Base-by-base conservation (phyloP, 2,113 vertebrate genomes). In the Hipposideros armiger region DNA sequence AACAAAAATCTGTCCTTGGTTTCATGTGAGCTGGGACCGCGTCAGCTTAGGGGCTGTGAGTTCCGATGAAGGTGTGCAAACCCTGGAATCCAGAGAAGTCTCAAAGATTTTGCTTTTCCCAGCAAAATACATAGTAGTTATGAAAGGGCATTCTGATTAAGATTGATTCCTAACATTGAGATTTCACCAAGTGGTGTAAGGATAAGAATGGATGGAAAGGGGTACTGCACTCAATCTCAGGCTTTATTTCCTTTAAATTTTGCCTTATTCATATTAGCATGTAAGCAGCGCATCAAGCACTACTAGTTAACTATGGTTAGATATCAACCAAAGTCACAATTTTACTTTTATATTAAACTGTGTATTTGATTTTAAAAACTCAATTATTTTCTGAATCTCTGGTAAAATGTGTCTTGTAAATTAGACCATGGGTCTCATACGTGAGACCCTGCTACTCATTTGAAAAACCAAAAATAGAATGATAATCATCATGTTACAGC, bases 141-240 rank as follows among this genome's bases (percentile, higher is more conserved):
- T n/a, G 50, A 89, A 82, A 95, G n/a, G 83, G 73, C 70, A 73
- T 86, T 93, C 36, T 56, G 47, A 40, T 94, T 66, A 87, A 85
- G 40, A 84, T 1, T 7, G 19, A 84, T 45, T 83, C 58, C 67
- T 70, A 58, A 90, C 70, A 88, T 2, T 50, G n/a, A 30, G 42
- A 42, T 77, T 72, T 92, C 14, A 50, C 47, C 76, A 81, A 94
- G 7, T 73, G 69, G 42, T 67, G 77, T 69, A 66, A 50, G 36
- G 32, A 50, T 87, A 94, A 77, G 26, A 78, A 54, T 47, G 69
- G 86, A 77, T 36, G 2, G 87, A 26, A 80, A 84, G 77, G 56
- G 13, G 3, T 56, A 32, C 15, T 96, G 26, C 58, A n/a, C 54
- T 76, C 24, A 54, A 20, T 13, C 56, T 95, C 64, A 4, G 67